These are phyloP conservation scores for Micropoecilia bifurca DNA, from an alignment of 2,797 vertebrate genomes.

Conservation along the genomic window DNA sequence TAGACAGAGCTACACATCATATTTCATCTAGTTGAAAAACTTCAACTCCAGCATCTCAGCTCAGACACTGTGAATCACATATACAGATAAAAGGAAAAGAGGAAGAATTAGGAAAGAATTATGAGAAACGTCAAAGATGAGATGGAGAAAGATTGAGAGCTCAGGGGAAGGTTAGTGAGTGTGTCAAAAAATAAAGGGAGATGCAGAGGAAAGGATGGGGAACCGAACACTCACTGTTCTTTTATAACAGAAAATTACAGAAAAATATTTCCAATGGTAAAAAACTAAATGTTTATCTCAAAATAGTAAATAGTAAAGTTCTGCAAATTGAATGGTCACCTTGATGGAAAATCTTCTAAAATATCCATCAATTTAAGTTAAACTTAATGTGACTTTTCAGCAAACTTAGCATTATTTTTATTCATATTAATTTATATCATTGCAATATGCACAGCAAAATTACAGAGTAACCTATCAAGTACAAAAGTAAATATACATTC, in stretches of 20 bases:
- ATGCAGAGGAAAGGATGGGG: background rate
- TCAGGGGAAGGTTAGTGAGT: background rate
- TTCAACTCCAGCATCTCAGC: slow-evolving; percentile 3
- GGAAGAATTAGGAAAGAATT: background rate
- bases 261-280: background rate
- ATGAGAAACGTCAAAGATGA: background rate
- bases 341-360: slow-evolving; percentile 10
- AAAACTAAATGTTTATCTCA: slow-evolving; percentile 2
- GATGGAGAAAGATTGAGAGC: background rate
- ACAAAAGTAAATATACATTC: slow-evolving; percentile 35
- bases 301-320: background rate
- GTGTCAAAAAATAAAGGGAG: background rate
- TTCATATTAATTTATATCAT: slow-evolving; percentile 4
- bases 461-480: slow-evolving; percentile 11
- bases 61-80: slow-evolving; percentile 3
- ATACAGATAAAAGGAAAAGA: background rate
- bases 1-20: background rate
- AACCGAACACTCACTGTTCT: background rate
- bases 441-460: slow-evolving; percentile 30
- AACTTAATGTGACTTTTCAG: slow-evolving; percentile 34
- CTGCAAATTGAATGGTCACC: slow-evolving; percentile 8
- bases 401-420: slow-evolving; percentile 17
- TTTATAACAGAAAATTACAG: background rate
- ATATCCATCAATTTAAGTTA: slow-evolving; percentile 24
- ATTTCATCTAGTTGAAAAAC: slow-evolving; percentile 15